phyloP scores from a whole-genome alignment of 1,140 invertebrate species.

The Cotesia chilonis region DNA sequence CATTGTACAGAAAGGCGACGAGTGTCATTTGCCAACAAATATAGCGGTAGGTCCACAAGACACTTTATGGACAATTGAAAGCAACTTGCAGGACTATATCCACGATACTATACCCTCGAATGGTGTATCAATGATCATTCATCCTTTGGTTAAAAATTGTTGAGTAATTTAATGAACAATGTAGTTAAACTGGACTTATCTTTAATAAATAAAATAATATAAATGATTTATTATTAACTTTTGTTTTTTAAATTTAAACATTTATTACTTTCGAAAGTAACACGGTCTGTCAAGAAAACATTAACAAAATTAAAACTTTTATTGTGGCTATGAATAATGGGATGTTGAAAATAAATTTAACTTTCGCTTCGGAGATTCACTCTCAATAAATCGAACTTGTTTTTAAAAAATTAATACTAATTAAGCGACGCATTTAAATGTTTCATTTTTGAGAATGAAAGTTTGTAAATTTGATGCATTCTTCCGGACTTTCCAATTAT shows the following conservation, averaged over 20 bases:
- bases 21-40: slow-evolving; percentile 70
- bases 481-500: too few relatives aligned
- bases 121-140: slow-evolving; percentile 66
- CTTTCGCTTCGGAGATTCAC: neutral
- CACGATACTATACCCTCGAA: slow-evolving; percentile 68
- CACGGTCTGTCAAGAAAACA: neutral
- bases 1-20: slow-evolving; percentile 68
- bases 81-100: slow-evolving; percentile 73
- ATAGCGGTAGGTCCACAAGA: slow-evolving; percentile 68
- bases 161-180: slow-evolving; percentile 2
- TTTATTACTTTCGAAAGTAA: slow-evolving; percentile 1
- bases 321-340: neutral
- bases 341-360: neutral
- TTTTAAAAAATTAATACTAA: neutral
- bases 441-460: neutral
- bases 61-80: slow-evolving; percentile 72
- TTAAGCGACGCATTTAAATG: too few relatives aligned
- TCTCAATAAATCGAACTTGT: neutral
- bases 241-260: too few relatives aligned
- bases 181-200: neutral
- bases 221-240: too few relatives aligned
- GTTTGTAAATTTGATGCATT: too few relatives aligned
- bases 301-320: neutral
- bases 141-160: slow-evolving; percentile 63
- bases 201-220: too few relatives aligned